Percentiles rank a stretch among this genome's conserved stretches.
Conservation (phyloP, 2,113 vertebrate genomes). For the Chaenocephalus aceratus region DNA sequence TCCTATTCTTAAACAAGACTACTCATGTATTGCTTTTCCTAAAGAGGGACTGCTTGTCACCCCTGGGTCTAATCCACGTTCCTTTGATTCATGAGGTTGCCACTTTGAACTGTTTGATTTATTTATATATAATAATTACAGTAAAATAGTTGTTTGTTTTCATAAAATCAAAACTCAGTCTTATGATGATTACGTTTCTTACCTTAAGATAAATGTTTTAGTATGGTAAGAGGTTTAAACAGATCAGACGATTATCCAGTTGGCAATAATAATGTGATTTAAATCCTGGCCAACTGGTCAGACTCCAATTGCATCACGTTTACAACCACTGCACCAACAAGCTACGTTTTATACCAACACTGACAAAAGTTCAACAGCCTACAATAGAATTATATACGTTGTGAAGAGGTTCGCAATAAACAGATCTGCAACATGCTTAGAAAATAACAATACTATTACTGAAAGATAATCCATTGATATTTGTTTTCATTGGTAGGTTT, state of each 20-base stretch:
- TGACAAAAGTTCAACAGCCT: constrained; percentile 6
- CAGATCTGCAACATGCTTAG: background rate
- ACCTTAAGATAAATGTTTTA: constrained; percentile 46
- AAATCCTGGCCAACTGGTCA: constrained; percentile 61
- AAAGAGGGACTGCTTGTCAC: background rate
- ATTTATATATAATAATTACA: background rate
- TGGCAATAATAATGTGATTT: constrained; percentile 72
- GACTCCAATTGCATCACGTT: constrained; percentile 54
- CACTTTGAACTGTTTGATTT: background rate
- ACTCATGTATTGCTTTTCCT: background rate
- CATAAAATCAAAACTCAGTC: background rate
- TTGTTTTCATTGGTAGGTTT: background rate
- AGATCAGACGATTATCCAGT: constrained; percentile 67
- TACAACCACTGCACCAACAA: constrained; percentile 38
- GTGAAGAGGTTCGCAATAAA: background rate
- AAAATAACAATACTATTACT: background rate
- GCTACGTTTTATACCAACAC: constrained; percentile 33
- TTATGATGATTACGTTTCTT: constrained; percentile 20
- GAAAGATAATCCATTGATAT: background rate
- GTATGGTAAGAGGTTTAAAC: constrained; percentile 68
- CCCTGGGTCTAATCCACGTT: background rate
- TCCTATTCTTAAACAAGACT: constrained; percentile 32
- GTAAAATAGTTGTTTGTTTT: constrained; percentile 20
- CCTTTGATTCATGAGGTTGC: background rate
- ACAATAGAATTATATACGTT: background rate